These are phyloP conservation scores for Characodon lateralis DNA, from an alignment of 2,797 vertebrate genomes.

Conservation along the genomic window DNA sequence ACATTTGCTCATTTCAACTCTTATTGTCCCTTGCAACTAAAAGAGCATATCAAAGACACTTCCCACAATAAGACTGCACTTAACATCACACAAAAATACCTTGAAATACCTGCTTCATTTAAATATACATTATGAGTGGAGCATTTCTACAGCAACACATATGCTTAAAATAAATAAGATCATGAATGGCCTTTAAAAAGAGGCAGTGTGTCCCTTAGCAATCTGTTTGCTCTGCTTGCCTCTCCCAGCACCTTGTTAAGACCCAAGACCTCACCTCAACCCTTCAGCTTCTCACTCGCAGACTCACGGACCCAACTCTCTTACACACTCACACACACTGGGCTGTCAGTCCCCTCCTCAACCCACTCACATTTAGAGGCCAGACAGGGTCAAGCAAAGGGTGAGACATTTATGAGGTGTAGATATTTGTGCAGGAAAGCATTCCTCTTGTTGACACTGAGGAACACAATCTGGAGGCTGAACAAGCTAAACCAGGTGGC, in stretches of 20 bases:
- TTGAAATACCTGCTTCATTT: background rate
- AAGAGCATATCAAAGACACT: background rate
- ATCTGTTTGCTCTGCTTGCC: conserved; percentile 61
- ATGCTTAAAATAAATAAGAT: conserved; percentile 9
- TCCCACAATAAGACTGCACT: background rate
- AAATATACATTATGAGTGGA: background rate
- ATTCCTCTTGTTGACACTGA: conserved; percentile 73
- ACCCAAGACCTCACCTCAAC: conserved; percentile 53
- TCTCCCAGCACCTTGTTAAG: conserved; percentile 69
- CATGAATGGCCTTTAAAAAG: conserved; percentile 43
- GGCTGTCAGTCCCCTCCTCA: conserved; percentile 59
- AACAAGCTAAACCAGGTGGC: conserved; percentile 57
- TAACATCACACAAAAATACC: background rate
- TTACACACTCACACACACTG: conserved; percentile 42
- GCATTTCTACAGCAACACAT: background rate
- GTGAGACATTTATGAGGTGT: conserved; percentile 83
- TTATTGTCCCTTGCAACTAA: background rate
- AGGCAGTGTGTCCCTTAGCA: conserved; percentile 33
- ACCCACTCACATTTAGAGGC: conserved; percentile 69
- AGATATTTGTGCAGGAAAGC: conserved; percentile 79
- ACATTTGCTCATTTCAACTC: background rate
- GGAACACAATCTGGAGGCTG: conserved; percentile 67
- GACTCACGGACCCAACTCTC: conserved; percentile 23
- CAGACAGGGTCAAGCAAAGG: conserved; percentile 76
- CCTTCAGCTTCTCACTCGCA: conserved; percentile 22